A percentile compares a stretch with the other conserved stretches of the same genome.
phyloP scores from a whole-genome alignment of 2,113 vertebrate genomes.

The Leptosomus discolor region DNA sequence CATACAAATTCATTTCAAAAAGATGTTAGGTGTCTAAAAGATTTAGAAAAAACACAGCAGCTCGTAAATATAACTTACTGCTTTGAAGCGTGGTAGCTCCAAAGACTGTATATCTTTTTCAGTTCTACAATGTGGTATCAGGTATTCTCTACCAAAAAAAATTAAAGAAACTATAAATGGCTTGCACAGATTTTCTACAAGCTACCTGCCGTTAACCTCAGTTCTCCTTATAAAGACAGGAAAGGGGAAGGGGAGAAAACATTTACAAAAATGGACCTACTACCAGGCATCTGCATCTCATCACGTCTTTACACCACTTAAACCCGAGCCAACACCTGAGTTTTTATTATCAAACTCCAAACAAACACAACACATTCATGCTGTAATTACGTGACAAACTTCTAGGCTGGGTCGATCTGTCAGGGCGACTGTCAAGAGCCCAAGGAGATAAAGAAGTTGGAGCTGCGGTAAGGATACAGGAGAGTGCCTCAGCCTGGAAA shows the following conservation, averaged over 20 bases:
- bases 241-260: neutral
- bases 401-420: neutral
- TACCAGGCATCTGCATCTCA: neutral
- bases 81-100: neutral
- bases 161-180: neutral
- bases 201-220: neutral
- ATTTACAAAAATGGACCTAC: neutral
- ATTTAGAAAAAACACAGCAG: neutral
- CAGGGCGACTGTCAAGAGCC: neutral
- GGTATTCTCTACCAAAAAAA: neutral
- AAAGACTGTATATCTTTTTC: neutral
- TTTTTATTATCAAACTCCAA: neutral
- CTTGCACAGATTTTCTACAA: neutral
- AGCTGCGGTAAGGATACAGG: neutral
- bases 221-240: neutral
- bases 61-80: neutral
- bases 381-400: neutral
- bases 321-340: rapidly evolving
- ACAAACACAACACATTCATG: neutral
- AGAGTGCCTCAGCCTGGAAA: neutral
- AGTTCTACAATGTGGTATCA: neutral
- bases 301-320: neutral
- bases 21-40: neutral
- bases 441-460: neutral
- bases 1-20: neutral